Evolutionary conservation across 2,888 invertebrate genomes (phyloP), one percentile per base, ranked within the genome.

Genomic region (Oxyteleia sp.): DNA sequence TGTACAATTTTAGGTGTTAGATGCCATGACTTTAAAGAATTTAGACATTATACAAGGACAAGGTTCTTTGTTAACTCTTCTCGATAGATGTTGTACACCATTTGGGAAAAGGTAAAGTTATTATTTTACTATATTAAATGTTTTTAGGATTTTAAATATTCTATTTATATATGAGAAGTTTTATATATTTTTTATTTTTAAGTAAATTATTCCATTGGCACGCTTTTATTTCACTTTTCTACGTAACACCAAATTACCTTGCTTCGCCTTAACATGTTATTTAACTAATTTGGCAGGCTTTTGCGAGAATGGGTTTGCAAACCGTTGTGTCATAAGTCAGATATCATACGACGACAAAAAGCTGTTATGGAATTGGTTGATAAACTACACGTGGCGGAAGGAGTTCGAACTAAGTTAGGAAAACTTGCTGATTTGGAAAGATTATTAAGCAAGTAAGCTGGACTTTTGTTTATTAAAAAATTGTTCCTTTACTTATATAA

Each of bases 401-500:
- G 95, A 29, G 94, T 95, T 1, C 95, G 95, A 82, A 94, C 94
- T 3, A 91, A 97, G 35, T 91, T 99, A 59, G 96, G 96, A 45
- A 95, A 95, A 38, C 91, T 99, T 86, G 99, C 99, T 0, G 99
- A 99, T 94, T 94, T 99, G 83, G 99, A 99, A 93, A 94, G 99
- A 85, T 95, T 98, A 26, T 94, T 99, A 69, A 97, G 97, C 85
- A 98, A 98, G 97, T 97, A 93, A 93, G 94, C 91, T n/a, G 26
- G 7, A 47, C 16, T 71, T 41, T 10, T 69, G 32, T 32, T 55
- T 2, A 45, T 16, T 32, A 7, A 10, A 32, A 32, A 16, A 18
- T 41, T n/a, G 1, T 41, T 41, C 13, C 3, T n/a, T n/a, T n/a
- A n/a, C n/a, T n/a, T n/a, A n/a, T n/a, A n/a, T n/a, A n/a, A n/a